These are phyloP conservation scores for Vireo griseus DNA, from an alignment of 2,797 vertebrate genomes.

Conservation along the genomic window DNA sequence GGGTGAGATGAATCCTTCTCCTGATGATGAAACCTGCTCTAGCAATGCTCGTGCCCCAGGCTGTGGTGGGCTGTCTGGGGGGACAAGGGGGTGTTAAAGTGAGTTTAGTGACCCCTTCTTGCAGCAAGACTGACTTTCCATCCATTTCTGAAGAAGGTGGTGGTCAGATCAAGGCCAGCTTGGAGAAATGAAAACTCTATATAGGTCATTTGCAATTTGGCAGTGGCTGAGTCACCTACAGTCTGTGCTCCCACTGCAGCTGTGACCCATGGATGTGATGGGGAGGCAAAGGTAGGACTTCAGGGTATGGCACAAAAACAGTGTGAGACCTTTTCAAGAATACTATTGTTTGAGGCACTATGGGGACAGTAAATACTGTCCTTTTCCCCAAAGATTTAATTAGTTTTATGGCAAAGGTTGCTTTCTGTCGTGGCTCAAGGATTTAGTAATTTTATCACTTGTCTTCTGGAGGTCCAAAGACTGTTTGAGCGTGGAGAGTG, in stretches of 20 bases:
- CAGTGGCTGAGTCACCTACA: not conserved
- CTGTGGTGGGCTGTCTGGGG: not conserved
- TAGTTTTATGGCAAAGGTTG: not conserved
- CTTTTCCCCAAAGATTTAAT: not conserved
- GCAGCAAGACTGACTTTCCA: not conserved
- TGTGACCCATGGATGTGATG: rapidly evolving
- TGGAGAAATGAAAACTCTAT: not conserved
- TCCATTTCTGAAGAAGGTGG: not conserved
- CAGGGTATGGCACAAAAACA: not conserved
- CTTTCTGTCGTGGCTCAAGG: not conserved
- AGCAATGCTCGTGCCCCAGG: not conserved
- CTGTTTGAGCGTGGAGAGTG: not conserved
- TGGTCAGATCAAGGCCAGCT: not conserved
- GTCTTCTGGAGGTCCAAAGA: not conserved
- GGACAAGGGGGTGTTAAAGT: not conserved
- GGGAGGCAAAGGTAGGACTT: not conserved
- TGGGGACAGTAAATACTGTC: not conserved
- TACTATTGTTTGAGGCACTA: not conserved
- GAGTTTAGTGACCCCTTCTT: not conserved
- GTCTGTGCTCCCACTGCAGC: not conserved
- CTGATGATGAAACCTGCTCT: not conserved
- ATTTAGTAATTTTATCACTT: not conserved
- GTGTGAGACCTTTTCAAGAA: not conserved
- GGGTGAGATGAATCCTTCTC: not conserved
- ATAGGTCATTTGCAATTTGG: not conserved